Evolutionary conservation across 2,113 vertebrate genomes (phyloP).

Genomic region (Noturus placidus): DNA sequence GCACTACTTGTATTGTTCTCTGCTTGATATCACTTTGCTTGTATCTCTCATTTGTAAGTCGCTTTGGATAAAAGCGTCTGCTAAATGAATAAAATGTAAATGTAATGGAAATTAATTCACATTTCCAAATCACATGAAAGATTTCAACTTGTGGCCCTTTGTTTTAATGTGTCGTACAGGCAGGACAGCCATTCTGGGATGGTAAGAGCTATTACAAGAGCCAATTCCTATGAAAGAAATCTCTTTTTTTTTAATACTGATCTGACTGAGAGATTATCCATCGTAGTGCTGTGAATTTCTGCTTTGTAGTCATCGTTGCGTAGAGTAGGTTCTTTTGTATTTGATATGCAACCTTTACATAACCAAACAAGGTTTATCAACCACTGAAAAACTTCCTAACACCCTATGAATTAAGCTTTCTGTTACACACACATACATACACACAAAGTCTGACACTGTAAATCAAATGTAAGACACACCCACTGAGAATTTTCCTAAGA

Average conservation of each 20-base stretch:
- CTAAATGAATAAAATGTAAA: no score
- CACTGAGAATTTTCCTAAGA: constrained; percentile 61
- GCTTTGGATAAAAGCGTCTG: no score
- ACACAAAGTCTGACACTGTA: constrained; percentile 56
- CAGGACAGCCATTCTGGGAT: background rate
- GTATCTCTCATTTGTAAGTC: no score
- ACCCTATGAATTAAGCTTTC: constrained; percentile 44
- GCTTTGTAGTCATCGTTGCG: background rate
- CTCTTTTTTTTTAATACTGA: background rate
- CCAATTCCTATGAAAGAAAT: background rate
- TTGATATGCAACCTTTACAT: background rate
- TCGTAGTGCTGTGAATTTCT: background rate
- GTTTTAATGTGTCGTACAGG: background rate
- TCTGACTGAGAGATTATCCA: background rate
- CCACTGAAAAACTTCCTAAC: background rate
- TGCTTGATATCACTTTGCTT: no score
- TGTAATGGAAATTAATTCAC: no score
- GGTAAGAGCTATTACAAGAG: background rate
- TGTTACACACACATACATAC: constrained; percentile 39
- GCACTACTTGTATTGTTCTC: no score
- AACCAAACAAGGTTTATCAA: constrained; percentile 47
- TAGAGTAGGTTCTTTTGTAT: background rate
- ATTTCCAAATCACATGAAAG: background rate
- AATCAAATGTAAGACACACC: constrained; percentile 53
- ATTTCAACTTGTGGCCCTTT: background rate